phyloP scores from a whole-genome alignment of 2,797 vertebrate genomes.

The Aeoliscus strigatus region DNA sequence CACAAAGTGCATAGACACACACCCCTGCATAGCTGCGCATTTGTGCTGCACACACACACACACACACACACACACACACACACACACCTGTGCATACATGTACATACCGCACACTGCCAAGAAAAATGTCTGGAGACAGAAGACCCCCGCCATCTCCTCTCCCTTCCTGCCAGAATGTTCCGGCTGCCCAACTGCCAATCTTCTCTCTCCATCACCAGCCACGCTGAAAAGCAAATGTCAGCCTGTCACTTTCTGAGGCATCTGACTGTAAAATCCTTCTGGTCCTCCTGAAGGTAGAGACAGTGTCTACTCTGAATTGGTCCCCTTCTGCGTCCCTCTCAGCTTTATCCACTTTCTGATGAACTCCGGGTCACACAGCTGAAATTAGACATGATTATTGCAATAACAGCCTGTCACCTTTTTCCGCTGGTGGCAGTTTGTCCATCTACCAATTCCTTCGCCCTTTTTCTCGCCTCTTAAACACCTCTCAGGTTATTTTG shows the following conservation, averaged over 20 bases:
- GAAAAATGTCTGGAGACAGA: slow-evolving; percentile 65
- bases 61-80: slow-evolving; percentile 5
- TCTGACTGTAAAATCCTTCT: slow-evolving; percentile 63
- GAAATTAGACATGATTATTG: slow-evolving; percentile 59
- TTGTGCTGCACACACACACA: slow-evolving; percentile 24
- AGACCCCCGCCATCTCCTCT: slow-evolving; percentile 67
- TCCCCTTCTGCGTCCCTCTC: slow-evolving; percentile 20
- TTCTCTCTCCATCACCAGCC: slow-evolving; percentile 61
- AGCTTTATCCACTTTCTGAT: slow-evolving; percentile 36
- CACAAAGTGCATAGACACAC: slow-evolving; percentile 35
- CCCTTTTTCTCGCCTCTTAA: too few relatives aligned
- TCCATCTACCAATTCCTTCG: too few relatives aligned
- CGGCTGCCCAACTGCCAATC: slow-evolving; percentile 67
- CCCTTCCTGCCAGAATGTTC: slow-evolving; percentile 64
- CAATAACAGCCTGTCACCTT: slow-evolving; percentile 39
- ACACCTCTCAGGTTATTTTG: too few relatives aligned
- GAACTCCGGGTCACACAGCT: slow-evolving; percentile 52
- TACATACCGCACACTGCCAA: slow-evolving; percentile 57
- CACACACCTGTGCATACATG: slow-evolving; percentile 12
- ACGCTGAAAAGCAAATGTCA: slow-evolving; percentile 71
- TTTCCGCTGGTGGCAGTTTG: too few relatives aligned
- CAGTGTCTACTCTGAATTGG: slow-evolving; percentile 33
- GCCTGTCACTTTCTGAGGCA: slow-evolving; percentile 65
- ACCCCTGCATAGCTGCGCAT: slow-evolving; percentile 40
- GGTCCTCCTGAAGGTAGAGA: slow-evolving; percentile 33